These are phyloP conservation scores for Stenichneumon culpator DNA, from an alignment of 2,888 invertebrate genomes.

Conservation along the genomic window DNA sequence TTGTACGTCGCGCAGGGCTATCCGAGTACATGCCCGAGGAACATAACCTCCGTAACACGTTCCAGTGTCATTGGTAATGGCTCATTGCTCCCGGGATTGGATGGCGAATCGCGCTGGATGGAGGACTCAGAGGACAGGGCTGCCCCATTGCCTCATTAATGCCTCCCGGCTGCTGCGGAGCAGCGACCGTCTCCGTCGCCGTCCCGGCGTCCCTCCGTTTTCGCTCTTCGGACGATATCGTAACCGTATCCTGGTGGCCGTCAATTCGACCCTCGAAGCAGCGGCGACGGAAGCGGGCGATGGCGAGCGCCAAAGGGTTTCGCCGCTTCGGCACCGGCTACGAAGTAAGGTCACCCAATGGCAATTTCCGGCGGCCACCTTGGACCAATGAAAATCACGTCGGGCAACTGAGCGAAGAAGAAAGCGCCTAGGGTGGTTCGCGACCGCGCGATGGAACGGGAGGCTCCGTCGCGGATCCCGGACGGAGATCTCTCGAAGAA, in stretches of 20 bases:
- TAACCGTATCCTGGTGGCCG: constrained; percentile 58
- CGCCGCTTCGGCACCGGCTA: constrained; percentile 70
- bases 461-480: neutral
- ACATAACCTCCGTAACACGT: constrained; percentile 37
- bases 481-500: constrained; percentile 15
- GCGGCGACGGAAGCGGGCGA: constrained; percentile 23
- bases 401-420: constrained; percentile 26
- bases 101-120: constrained; percentile 74
- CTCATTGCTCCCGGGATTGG: constrained; percentile 82
- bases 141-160: constrained; percentile 83
- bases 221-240: constrained; percentile 52
- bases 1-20: constrained; percentile 39
- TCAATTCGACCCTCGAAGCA: constrained; percentile 48
- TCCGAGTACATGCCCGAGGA: constrained; percentile 24
- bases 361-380: constrained; percentile 85
- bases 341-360: constrained; percentile 83
- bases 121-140: constrained; percentile 32
- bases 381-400: constrained; percentile 69
- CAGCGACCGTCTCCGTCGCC: constrained; percentile 43
- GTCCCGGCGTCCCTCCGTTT: constrained; percentile 47
- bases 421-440: neutral
- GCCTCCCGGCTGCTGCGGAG: constrained; percentile 65
- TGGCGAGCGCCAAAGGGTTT: constrained; percentile 49
- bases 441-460: neutral
- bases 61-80: constrained; percentile 82